Base-by-base conservation (phyloP, 1,140 invertebrate species). In the Capitella teleta region DNA sequence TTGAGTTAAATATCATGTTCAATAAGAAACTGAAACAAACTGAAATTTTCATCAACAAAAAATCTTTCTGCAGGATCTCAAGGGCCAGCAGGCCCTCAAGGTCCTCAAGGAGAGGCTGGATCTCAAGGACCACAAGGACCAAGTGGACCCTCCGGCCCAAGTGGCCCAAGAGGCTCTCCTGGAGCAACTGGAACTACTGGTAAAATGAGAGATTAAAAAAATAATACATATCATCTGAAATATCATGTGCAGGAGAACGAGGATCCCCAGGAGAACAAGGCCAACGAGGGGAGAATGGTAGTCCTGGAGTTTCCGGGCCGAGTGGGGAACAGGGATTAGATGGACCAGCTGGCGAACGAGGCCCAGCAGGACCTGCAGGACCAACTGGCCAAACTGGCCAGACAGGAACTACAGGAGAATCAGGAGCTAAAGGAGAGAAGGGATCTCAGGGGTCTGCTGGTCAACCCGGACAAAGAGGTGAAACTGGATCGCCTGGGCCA, bases 361-460 rank as follows among this genome's bases (percentile, higher is more conserved):
- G 59, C 25, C 48, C 38, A 21, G 46, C 57, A 28, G 58, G 49
- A 37, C 37, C 36, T 14, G 24, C 38, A 41, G 51, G 51, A 41
- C 26, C 45, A 32, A 8, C 46, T 42, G 51, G 51, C 34, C 34
- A 21, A 21, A 24, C 26, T 2, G 51, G 51, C 5, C 21, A 18
- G 32, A 28, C 30, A 45, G 59, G 43, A 41, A 19, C 30, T 38
- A 46, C 52, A 16, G 46, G 46, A 6, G 5, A 16, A 37, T 32
- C 6, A 14, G 46, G 46, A 38, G 26, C n/a, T 5, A 36, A 86
- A 85, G 65, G 61, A 58, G 41, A 28, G 18, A 26, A 18, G 5
- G 49, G 49, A 45, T 18, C 28, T 30, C 19, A 16, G 3, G 49
- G 49, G 3, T 21, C n/a, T 5, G 14, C 40, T 44, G 49, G 49